Evolutionary conservation across 2,888 invertebrate species (phyloP).

Genomic region (Shargacucullia verbasci): DNA sequence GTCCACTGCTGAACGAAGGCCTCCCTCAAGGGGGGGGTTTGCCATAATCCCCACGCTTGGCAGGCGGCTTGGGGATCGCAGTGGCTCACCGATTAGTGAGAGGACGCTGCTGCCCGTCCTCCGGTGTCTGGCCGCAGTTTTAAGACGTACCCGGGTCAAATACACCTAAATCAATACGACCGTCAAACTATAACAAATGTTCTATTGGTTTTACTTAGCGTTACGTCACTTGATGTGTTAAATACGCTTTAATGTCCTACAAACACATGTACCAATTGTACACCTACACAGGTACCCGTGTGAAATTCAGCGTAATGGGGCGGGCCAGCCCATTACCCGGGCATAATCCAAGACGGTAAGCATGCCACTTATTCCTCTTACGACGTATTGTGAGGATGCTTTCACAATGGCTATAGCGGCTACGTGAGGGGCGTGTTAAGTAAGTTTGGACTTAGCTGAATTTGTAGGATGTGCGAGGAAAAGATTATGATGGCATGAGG

Average conservation of each 20-base stretch:
- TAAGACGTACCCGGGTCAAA: too few relatives aligned
- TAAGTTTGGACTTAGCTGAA: conserved; percentile 52
- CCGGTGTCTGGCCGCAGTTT: too few relatives aligned
- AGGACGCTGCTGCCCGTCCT: too few relatives aligned
- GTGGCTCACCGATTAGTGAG: too few relatives aligned
- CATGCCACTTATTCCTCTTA: conserved; percentile 62
- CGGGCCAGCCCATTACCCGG: conserved; percentile 56
- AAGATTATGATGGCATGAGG: conserved; percentile 25
- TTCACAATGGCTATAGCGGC: conserved; percentile 51
- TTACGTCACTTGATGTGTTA: too few relatives aligned
- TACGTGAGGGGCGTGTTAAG: conserved; percentile 51
- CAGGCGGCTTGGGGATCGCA: too few relatives aligned
- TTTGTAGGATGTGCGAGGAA: conserved; percentile 25
- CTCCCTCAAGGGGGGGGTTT: too few relatives aligned
- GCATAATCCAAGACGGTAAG: conserved; percentile 63
- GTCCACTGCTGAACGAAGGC: too few relatives aligned
- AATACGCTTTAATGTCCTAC: conserved; percentile 17
- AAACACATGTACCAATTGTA: background rate
- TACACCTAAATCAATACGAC: too few relatives aligned
- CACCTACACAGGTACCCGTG: conserved; percentile 26
- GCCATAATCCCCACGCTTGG: too few relatives aligned
- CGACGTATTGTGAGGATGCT: conserved; percentile 58
- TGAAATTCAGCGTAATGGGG: conserved; percentile 56
- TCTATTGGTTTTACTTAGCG: too few relatives aligned
- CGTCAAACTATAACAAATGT: too few relatives aligned